Conservation (phyloP, 2,797 vertebrate species). For the Dendrocincla tyrannina region DNA sequence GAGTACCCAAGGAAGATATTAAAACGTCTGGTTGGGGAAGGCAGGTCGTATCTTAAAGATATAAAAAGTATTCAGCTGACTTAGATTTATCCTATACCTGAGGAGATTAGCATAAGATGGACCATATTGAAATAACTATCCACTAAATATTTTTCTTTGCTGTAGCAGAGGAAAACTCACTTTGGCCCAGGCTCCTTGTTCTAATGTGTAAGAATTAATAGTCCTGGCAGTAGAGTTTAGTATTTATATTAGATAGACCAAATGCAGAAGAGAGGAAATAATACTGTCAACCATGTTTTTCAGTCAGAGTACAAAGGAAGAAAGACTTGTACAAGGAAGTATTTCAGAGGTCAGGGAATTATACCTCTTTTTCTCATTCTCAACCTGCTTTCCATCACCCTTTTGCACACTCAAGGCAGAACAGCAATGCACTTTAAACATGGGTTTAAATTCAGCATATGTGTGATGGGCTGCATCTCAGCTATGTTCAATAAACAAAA, state of each 20-base stretch:
- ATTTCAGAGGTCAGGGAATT: background rate
- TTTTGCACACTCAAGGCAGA: background rate
- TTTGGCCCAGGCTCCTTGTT: background rate
- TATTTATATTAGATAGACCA: background rate
- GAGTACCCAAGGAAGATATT: background rate
- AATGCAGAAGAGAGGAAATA: background rate
- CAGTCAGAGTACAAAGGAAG: background rate
- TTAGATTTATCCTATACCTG: background rate
- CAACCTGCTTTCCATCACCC: background rate
- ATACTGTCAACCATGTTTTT: background rate
- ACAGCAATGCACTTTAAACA: background rate
- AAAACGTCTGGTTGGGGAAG: background rate
- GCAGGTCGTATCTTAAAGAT: background rate
- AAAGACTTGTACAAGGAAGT: background rate
- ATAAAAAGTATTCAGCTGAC: background rate
- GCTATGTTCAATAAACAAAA: background rate
- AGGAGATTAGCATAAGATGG: background rate
- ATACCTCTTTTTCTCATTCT: background rate
- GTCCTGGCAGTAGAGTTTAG: background rate
- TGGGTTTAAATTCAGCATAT: background rate
- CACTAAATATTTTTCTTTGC: background rate
- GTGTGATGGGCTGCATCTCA: background rate
- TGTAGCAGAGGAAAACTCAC: background rate
- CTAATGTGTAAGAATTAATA: background rate
- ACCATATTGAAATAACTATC: background rate